phyloP scores from a whole-genome alignment of 2,113 vertebrate species.

The Trichomycterus rosablanca region DNA sequence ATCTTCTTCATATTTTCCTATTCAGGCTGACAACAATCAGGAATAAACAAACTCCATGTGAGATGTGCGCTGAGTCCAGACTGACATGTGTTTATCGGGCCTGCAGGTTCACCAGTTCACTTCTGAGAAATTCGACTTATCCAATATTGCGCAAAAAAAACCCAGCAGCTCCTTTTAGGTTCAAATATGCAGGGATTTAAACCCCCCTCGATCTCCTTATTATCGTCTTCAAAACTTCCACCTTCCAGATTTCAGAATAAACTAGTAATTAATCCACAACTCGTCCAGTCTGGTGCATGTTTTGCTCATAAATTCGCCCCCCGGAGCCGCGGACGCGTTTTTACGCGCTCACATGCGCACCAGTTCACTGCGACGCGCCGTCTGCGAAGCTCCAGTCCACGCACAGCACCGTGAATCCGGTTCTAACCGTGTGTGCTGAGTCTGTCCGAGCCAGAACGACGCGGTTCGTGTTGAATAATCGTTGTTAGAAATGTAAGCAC shows the following conservation, averaged over 20 bases:
- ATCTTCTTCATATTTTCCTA: neutral
- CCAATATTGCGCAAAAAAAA: neutral
- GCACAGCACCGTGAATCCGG: neutral
- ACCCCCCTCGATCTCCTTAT: too few species aligned
- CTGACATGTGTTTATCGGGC: constrained; percentile 18
- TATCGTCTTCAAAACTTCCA: too few species aligned
- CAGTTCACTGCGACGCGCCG: neutral
- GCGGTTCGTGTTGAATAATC: too few species aligned
- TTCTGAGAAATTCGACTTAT: neutral
- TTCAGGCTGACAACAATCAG: neutral
- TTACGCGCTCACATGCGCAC: neutral
- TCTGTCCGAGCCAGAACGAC: too few species aligned
- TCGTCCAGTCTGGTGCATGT: constrained; percentile 23
- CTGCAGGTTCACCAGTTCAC: neutral
- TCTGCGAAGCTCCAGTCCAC: neutral
- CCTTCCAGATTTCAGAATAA: neutral
- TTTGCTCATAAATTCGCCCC: neutral
- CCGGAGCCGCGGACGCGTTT: constrained; percentile 2
- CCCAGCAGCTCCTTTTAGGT: neutral
- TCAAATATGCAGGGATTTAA: too few species aligned
- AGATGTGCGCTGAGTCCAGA: neutral
- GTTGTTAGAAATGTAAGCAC: too few species aligned
- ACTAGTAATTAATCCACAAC: constrained; percentile 50
- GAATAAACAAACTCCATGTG: neutral
- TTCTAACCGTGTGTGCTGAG: neutral